phyloP scores from a whole-genome alignment of 2,888 invertebrate genomes.

The Apodemia duryi region DNA sequence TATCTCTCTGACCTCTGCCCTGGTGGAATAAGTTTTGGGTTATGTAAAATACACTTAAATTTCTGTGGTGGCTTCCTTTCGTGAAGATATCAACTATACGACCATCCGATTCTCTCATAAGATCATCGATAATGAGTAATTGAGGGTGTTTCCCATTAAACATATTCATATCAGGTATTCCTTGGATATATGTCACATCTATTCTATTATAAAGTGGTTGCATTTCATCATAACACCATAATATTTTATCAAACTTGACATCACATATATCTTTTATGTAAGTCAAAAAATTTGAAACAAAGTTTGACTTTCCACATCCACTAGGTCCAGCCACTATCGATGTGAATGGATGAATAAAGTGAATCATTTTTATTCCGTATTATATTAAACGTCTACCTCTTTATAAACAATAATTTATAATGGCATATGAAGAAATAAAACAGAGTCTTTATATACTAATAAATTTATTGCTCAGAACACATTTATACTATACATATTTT shows the following conservation, averaged over 20 bases:
- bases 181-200: constrained; percentile 34
- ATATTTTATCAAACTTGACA: constrained; percentile 22
- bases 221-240: constrained; percentile 31
- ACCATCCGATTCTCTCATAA: constrained; percentile 40
- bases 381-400: neutral
- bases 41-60: constrained; percentile 19
- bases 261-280: constrained; percentile 23
- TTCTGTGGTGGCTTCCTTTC: constrained; percentile 19
- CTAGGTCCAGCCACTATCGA: constrained; percentile 30
- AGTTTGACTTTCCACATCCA: constrained; percentile 34
- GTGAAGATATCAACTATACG: constrained; percentile 29
- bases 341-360: constrained; percentile 31
- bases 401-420: neutral
- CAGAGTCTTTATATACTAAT: neutral
- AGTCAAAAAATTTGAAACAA: constrained; percentile 27
- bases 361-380: constrained; percentile 21
- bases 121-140: constrained; percentile 37
- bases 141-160: constrained; percentile 33
- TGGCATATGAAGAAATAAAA: neutral
- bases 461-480: neutral
- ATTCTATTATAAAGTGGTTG: constrained; percentile 31
- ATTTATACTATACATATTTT: neutral
- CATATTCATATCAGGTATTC: constrained; percentile 36
- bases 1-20: constrained; percentile 3
- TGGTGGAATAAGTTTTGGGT: constrained; percentile 18